These are phyloP conservation scores for Alviniconcha strummeri DNA, from an alignment of 2,888 invertebrate species.

Conservation along the genomic window DNA sequence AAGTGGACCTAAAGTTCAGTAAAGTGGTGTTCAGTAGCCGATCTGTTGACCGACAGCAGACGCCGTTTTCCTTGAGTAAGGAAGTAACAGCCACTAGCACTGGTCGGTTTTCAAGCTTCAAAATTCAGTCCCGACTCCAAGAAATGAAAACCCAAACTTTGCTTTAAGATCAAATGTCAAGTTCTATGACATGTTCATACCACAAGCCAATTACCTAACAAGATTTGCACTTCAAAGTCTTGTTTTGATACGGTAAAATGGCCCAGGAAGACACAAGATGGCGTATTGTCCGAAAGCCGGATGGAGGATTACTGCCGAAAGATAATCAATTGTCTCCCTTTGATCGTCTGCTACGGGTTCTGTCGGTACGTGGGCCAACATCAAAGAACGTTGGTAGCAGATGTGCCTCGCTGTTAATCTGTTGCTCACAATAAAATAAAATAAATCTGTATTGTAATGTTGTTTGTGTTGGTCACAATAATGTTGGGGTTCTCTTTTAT, in stretches of 20 bases:
- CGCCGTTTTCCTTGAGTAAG: conserved; percentile 17
- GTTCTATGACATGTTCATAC: no score
- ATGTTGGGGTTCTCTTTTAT: no score
- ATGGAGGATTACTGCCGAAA: conserved; percentile 18
- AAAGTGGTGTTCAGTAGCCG: not conserved
- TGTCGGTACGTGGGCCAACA: not conserved
- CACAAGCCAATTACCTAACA: not conserved
- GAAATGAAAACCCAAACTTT: not conserved
- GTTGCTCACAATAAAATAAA: no score
- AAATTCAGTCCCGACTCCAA: no score
- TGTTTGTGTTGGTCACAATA: no score
- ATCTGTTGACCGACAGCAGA: conserved; percentile 15
- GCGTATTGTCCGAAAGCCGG: conserved; percentile 23
- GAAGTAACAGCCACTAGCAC: not conserved
- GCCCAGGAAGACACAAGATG: conserved; percentile 18
- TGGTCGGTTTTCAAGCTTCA: no score
- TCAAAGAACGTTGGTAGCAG: not conserved
- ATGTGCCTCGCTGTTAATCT: no score
- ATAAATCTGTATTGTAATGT: no score
- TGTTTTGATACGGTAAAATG: conserved; percentile 14
- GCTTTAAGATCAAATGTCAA: no score
- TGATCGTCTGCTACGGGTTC: conserved; percentile 10
- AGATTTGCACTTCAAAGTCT: not conserved
- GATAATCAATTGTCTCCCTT: conserved; percentile 17
- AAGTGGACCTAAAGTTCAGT: conserved; percentile 20